Conservation (phyloP, 2,113 vertebrate genomes). For the Thunnus maccoyii region DNA sequence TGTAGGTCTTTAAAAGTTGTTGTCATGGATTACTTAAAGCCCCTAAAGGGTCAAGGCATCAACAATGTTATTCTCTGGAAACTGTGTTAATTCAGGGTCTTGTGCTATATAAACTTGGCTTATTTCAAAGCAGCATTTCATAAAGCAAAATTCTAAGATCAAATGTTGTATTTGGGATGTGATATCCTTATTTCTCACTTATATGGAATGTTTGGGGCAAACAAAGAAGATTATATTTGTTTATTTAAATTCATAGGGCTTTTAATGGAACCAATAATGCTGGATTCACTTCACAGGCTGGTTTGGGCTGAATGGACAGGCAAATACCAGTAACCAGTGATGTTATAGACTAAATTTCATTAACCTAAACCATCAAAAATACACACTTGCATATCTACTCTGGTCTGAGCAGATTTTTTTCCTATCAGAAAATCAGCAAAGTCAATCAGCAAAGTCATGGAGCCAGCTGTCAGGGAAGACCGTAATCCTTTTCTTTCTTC, state of each 20-base stretch:
- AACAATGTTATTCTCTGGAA: neutral
- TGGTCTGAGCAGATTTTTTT: neutral
- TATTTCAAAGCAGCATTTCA: neutral
- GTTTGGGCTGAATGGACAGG: too few species aligned
- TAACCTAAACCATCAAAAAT: neutral
- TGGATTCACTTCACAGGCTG: too few species aligned
- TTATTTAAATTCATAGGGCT: too few species aligned
- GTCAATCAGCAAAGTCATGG: constrained; percentile 37
- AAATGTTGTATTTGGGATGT: neutral
- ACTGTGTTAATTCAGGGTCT: too few species aligned
- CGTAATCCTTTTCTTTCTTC: constrained; percentile 59
- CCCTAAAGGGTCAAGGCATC: neutral
- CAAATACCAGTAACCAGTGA: too few species aligned
- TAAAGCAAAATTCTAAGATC: neutral
- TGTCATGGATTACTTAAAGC: constrained; percentile 10
- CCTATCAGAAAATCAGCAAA: constrained; percentile 46
- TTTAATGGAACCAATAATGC: too few species aligned
- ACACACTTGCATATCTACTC: neutral
- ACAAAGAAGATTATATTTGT: too few species aligned
- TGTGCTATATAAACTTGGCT: neutral
- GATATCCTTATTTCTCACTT: neutral
- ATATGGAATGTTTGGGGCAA: neutral
- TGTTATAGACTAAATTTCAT: neutral
- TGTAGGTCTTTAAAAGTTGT: neutral
- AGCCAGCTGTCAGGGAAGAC: constrained; percentile 43